Base-by-base conservation (phyloP, 2,797 vertebrate species). In the Hirundo rustica region DNA sequence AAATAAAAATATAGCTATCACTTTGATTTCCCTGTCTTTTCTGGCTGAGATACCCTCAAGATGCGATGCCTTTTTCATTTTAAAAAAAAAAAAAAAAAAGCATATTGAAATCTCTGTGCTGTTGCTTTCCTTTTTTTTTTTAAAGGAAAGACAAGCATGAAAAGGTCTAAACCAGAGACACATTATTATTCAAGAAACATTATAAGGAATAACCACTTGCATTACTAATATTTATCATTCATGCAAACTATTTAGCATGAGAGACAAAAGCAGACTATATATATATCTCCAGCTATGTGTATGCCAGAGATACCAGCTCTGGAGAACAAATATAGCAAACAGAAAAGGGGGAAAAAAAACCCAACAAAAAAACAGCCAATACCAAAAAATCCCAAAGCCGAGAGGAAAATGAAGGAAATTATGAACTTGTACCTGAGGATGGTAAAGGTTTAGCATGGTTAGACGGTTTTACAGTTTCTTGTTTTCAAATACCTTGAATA, bases 191-290 rank as follows among this genome's bases (percentile, higher is more conserved):
- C 90, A 95, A 71, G 78, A 61, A 93, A 61, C 13, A 21, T 76
- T 87, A 60, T 38, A 72, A 78, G 64, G 83, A 89, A 82, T 34
- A 79, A 67, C 58, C 42, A 38, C 71, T 94, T 85, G 88, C 85
- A 85, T 94, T 89, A 78, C 76, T 92, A 93, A 91, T 71, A 82
- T 36, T 79, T 30, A 95, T 93, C 70, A 80, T 76, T 95, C 84
- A 85, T n/a, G 61, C 54, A 91, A 92, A 93, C 53, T 44, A 61
- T 51, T 88, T 89, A 55, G n/a, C 8, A 4, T 30, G 34, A 83
- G 42, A 94, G 10, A 95, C 48, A 92, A 95, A 95, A 87, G 66
- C 77, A 94, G 47, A 62, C 25, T 53, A 14, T 67, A 34, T 36
- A 86, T 47, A 68, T 20, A 64, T 74, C 13, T 70, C 45, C 19